A percentile compares a stretch with the other conserved stretches of the same genome.
phyloP scores from a whole-genome alignment of 2,113 vertebrate genomes.

The Steatornis caripensis region DNA sequence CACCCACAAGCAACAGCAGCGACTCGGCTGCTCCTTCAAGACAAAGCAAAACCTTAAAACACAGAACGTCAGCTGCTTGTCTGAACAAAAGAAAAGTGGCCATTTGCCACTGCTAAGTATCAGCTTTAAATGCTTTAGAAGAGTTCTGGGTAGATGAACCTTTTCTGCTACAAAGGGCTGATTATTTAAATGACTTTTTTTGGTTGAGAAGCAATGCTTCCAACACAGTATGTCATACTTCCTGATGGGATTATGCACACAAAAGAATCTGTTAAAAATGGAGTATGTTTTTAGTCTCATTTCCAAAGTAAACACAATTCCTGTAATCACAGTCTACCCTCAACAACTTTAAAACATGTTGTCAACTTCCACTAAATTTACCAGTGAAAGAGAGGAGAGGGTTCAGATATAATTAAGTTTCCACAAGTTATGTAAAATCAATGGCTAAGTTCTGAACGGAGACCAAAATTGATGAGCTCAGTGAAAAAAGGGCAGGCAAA shows the following conservation, averaged over 20 bases:
- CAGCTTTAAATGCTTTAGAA: background rate
- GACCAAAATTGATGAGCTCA: constrained; percentile 36
- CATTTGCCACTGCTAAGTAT: background rate
- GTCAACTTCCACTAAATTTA: constrained; percentile 15
- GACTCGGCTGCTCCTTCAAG: background rate
- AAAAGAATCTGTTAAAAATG: constrained; percentile 8
- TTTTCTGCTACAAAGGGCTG: background rate
- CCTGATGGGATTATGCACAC: background rate
- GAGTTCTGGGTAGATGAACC: background rate
- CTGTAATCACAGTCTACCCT: constrained; percentile 39
- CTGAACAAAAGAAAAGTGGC: background rate
- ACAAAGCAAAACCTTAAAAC: constrained; percentile 36
- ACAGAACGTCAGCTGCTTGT: constrained; percentile 5
- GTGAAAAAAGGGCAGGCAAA: background rate
- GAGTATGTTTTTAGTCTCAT: background rate
- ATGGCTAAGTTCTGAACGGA: background rate
- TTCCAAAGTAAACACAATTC: constrained; percentile 19
- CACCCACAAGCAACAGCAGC: constrained; percentile 1
- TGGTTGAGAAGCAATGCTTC: background rate
- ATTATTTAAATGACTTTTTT: constrained; percentile 2
- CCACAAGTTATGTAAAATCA: constrained; percentile 55
- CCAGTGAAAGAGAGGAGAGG: background rate
- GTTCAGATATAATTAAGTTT: constrained; percentile 15
- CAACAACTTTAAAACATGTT: constrained; percentile 17
- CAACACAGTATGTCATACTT: constrained; percentile 24